Evolutionary conservation across 2,797 vertebrate species (phyloP), one percentile per base, ranked within the genome.

Genomic region (Microchirus variegatus): DNA sequence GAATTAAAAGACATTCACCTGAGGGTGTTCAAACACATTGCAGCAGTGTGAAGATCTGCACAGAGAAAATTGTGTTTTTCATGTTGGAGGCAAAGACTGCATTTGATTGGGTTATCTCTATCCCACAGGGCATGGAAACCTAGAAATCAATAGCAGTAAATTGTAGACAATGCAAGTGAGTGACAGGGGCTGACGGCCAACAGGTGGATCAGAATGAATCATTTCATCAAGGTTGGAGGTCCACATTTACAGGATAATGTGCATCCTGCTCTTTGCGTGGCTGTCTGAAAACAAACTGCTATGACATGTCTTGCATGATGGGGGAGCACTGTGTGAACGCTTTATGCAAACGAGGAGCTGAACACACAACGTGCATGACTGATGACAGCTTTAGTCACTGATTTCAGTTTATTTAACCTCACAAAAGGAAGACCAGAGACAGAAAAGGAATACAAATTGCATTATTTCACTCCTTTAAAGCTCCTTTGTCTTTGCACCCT

Each of bases 31-130:
- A 41, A 61, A 54, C 42, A 63, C 17, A 17, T 26, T 4, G 48
- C 61, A 38, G 14, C 57, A 36, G 35, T 31, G 37, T 13, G 41
- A 51, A 31, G 13, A 57, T 52, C 46, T 40, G 45, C 13, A 38
- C 43, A 67, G 22, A 14, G n/a, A 16, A 77, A 75, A 76, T 57
- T 58, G 53, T 71, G 51, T 80, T 78, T 73, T 70, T 75, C 70
- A 70, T 61, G 47, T 70, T 47, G 9, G 63, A 67, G 53, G 37
- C 56, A 59, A 67, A 53, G 57, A 16, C 53, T 73, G 58, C 13
- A 11, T 75, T 69, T 86, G 77, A 86, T 81, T 80, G 59, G 78
- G 41, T 82, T 81, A 76, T 74, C 73, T 77, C 53, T 40, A 57
- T 62, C 64, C 66, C 56, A 53, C 44, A 35, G 68, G 62, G 45